Evolutionary conservation across 2,888 invertebrate species (phyloP), one percentile per base, ranked within the genome.

Genomic region (Rhimphoctona megacephalus): DNA sequence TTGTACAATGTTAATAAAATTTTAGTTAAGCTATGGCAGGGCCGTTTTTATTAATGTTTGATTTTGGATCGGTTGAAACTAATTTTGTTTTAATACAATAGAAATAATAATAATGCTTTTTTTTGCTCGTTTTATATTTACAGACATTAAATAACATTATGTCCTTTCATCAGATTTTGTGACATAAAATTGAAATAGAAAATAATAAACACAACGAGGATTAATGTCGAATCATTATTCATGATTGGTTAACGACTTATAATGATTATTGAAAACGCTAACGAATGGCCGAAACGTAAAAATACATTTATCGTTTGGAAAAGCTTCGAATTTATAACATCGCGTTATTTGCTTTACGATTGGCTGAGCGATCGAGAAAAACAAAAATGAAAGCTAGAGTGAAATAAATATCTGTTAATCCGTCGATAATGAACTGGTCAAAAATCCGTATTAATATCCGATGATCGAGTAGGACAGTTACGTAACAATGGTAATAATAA

Each of bases 401-500:
- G 72, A 72, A 74, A 61, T 74, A 74, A 74, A 74, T 74, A 61
- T 43, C 49, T 33, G 33, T 14, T 78, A 49, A 78, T 78, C 66
- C 77, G 7, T 67, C 77, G 67, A 78, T 67, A 52, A 67, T 66
- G 22, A 25, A 43, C 43, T 8, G 69, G 33, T 36, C 7, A 57
- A 79, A 69, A 69, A 66, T 57, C 25, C 46, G 66, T 57, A 76
- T 82, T 79, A 76, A 80, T 78, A 76, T 80, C 80, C 76, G 43
- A 76, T 80, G 54, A 76, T 69, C 17, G 39, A 66, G 46, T 33
- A 33, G 52, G 43, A 66, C 39, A 17, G 61, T 79, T 66, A 72
- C 54, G 83, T 64, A 72, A 83, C 77, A 70, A 72, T 72, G 57
- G 80, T 72, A 61, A 83, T 73, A 72, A 83, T 81, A 81, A 72